Evolutionary conservation across 1,140 invertebrate genomes (phyloP), one percentile per base, ranked within the genome.

Genomic region (Drosophila watanabei): DNA sequence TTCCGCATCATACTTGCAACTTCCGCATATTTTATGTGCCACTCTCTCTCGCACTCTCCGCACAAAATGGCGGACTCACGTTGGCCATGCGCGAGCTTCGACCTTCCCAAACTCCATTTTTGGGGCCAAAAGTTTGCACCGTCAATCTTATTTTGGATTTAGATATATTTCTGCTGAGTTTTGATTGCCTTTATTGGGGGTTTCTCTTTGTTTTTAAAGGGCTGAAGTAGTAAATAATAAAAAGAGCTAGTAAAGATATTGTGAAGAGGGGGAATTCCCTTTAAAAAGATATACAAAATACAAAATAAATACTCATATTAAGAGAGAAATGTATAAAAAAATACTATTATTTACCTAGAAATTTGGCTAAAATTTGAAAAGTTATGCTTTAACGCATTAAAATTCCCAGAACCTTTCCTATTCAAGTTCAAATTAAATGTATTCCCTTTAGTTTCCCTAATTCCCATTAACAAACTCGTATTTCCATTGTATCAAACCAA

Each of bases 1-100:
- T 90, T 90, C 86, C 86, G 86, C 86, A 82, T 90, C 86, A 90
- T 90, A 90, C 86, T 90, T 90, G 85, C 79, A 68, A 80, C 86
- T 90, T 90, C 86, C 86, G 86, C 79, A 82, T 90, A 90, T 90
- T 86, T 86, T 68, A 69, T 85, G 56, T 79, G 58, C 64, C 59
- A 81, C 41, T 65, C 51, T 65, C 51, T 58, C 45, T 69, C 24
- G 59, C 11, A 75, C 56, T 80, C 46, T 35, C 41, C 14, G 58
- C 64, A 79, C 86, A 89, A 89, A 89, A 90, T 90, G 86, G 86
- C 86, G 82, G 85, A 68, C 71, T 39, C 87, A 70, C 54, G 86
- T 68, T 82, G 79, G 82, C 86, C 86, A 89, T 89, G 87, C 86
- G 86, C 79, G 84, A 68, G 65, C 60, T 56, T 80, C 79, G 52